Evolutionary conservation across 2,797 vertebrate genomes (phyloP).

Genomic region (Pseudochirops corinnae): DNA sequence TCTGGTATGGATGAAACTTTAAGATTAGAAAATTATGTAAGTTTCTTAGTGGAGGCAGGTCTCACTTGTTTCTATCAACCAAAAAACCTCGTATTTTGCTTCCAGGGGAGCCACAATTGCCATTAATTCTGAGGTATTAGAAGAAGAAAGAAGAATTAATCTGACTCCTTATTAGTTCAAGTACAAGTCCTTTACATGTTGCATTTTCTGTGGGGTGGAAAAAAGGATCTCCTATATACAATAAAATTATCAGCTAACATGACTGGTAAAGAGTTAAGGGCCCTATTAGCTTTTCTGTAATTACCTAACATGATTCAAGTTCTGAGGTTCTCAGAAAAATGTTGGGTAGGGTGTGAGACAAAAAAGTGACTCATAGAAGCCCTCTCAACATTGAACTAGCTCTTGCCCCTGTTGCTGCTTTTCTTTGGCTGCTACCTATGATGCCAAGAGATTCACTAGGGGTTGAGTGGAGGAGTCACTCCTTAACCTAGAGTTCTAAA

Average conservation of each 20-base stretch:
- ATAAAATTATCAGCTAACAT: neutral
- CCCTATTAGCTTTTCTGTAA: neutral
- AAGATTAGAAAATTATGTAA: neutral
- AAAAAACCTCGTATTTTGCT: neutral
- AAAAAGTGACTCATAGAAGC: neutral
- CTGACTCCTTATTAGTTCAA: neutral
- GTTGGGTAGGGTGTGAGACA: neutral
- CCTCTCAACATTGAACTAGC: neutral
- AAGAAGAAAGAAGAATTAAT: neutral
- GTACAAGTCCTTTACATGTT: neutral
- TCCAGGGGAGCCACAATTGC: neutral
- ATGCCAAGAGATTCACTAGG: neutral
- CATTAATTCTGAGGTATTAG: neutral
- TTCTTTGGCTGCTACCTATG: neutral
- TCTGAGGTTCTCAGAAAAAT: neutral
- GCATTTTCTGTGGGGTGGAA: neutral
- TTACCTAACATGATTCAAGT: neutral
- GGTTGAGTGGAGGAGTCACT: neutral
- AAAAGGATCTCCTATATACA: neutral
- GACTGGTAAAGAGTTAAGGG: neutral
- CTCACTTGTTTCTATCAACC: neutral
- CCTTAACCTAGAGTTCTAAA: neutral
- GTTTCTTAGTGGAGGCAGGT: neutral
- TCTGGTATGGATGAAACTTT: neutral
- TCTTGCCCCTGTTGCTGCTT: neutral